phyloP scores from a whole-genome alignment of 2,888 invertebrate species.

The Orthosia incerta region DNA sequence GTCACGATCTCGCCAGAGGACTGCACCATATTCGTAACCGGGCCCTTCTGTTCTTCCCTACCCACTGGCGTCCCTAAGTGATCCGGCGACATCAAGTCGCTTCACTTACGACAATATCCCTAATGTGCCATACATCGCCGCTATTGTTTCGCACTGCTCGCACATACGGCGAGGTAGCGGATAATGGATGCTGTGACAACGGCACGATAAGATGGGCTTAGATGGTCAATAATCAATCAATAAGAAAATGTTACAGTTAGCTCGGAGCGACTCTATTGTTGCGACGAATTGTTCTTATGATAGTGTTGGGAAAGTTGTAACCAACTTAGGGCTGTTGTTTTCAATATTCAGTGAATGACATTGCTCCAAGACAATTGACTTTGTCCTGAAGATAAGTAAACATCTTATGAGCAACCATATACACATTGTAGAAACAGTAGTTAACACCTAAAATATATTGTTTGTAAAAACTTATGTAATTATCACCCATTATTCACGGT shows the following conservation, averaged over 20 bases:
- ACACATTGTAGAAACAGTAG: neutral
- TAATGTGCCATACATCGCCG: slow-evolving; percentile 55
- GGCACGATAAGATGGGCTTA: slow-evolving; percentile 38
- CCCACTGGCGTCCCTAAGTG: slow-evolving; percentile 63
- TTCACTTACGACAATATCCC: slow-evolving; percentile 60
- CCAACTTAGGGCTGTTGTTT: neutral
- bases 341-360: neutral
- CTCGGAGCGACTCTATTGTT: neutral
- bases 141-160: slow-evolving; percentile 57
- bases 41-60: slow-evolving; percentile 36
- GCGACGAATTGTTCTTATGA: slow-evolving; percentile 4
- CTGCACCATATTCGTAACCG: neutral
- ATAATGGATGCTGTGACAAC: slow-evolving; percentile 59
- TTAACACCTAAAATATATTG: neutral
- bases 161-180: slow-evolving; percentile 47
- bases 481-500: slow-evolving; percentile 30
- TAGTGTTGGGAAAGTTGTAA: neutral
- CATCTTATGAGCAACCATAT: neutral
- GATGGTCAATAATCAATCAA: slow-evolving; percentile 42
- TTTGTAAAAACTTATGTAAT: slow-evolving; percentile 16
- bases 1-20: slow-evolving; percentile 9
- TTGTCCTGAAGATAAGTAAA: neutral
- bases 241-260: slow-evolving; percentile 21
- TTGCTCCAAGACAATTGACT: neutral
- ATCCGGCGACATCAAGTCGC: slow-evolving; percentile 71